Evolutionary conservation across 2,888 invertebrate species (phyloP).

Genomic region (Ceriagrion tenellum): DNA sequence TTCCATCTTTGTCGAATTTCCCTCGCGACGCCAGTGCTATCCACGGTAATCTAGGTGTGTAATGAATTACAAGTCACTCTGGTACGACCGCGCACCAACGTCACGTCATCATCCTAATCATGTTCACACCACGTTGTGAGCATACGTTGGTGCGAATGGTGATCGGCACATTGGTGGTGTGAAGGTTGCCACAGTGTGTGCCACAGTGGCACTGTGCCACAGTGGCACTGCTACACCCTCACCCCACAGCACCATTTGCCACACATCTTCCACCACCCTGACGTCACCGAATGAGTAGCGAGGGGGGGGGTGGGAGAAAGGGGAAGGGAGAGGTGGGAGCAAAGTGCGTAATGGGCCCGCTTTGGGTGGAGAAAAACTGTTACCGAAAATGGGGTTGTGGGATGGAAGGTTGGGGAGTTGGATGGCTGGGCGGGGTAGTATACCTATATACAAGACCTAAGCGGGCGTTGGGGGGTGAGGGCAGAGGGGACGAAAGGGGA

Average conservation of each 20-base stretch:
- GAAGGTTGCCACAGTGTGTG: no score
- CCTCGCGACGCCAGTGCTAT: no score
- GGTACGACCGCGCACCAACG: no score
- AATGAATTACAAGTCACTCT: no score
- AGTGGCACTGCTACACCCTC: no score
- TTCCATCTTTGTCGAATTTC: no score
- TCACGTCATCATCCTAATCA: no score
- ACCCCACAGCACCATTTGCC: not conserved
- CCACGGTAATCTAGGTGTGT: no score
- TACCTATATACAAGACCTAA: not conserved
- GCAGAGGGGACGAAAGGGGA: not conserved
- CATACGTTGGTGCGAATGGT: no score
- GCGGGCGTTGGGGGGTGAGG: not conserved
- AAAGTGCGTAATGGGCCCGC: constrained; percentile 1
- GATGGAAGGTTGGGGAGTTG: not conserved
- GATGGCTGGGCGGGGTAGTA: not conserved
- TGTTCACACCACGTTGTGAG: no score
- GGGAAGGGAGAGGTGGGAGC: not conserved
- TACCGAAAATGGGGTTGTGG: not conserved
- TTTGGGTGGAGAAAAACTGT: constrained; percentile 30
- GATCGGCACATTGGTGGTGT: no score
- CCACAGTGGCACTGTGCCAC: no score
- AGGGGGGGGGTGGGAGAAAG: not conserved
- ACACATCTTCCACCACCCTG: not conserved
- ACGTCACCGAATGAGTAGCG: not conserved